These are phyloP conservation scores for Leptopilina boulardi DNA, from an alignment of 1,140 invertebrate genomes.

Conservation along the genomic window DNA sequence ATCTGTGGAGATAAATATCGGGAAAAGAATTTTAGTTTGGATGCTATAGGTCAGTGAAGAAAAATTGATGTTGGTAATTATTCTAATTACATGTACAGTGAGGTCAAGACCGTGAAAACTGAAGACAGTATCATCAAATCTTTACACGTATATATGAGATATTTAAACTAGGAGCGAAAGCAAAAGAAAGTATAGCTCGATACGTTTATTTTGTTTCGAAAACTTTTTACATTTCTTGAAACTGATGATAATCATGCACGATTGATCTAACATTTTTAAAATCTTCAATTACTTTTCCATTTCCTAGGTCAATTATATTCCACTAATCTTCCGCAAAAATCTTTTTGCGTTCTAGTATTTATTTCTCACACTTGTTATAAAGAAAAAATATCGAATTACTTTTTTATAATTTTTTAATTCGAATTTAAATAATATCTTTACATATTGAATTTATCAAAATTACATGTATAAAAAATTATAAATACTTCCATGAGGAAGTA, in stretches of 20 bases:
- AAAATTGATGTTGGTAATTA: constrained; percentile 16
- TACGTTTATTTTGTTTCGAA: background rate
- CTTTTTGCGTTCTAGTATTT: background rate
- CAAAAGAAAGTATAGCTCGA: constrained; percentile 34
- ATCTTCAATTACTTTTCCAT: constrained; percentile 7
- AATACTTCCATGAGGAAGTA: too few species aligned
- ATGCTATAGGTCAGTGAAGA: background rate
- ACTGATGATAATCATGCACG: background rate
- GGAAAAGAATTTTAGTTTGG: background rate
- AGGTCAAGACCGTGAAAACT: constrained; percentile 8
- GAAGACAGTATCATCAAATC: constrained; percentile 32
- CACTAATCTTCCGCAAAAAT: background rate
- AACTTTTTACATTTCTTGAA: constrained; percentile 31
- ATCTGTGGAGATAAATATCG: background rate
- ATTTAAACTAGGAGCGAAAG: constrained; percentile 40
- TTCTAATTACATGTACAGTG: constrained; percentile 2
- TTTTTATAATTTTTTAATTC: too few species aligned
- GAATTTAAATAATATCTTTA: too few species aligned
- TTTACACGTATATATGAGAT: background rate
- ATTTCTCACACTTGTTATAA: too few species aligned
- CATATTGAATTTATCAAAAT: too few species aligned
- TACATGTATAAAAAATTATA: too few species aligned
- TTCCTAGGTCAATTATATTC: background rate
- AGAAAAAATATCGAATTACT: too few species aligned
- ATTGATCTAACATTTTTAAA: constrained; percentile 6